Conservation (phyloP, 2,888 invertebrate genomes). For the Lutraria lutraria region DNA sequence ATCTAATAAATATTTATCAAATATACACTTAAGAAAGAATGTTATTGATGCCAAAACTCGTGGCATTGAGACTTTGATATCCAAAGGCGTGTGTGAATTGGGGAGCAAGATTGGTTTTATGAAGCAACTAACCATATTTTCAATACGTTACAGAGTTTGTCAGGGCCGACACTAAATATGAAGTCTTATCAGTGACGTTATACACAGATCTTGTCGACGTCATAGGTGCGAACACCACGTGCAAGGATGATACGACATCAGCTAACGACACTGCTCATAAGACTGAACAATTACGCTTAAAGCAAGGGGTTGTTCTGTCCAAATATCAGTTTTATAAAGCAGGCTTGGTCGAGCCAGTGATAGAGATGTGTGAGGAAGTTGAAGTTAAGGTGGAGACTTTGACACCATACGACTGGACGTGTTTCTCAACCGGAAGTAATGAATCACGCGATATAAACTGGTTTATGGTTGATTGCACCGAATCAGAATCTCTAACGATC, state of each 20-base stretch:
- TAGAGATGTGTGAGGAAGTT: conserved; percentile 22
- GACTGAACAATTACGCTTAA: not conserved
- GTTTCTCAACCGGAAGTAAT: conserved; percentile 45
- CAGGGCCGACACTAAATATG: not conserved
- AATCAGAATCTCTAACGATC: conserved; percentile 8
- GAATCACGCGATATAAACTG: conserved; percentile 52
- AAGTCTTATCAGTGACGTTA: conserved; percentile 2
- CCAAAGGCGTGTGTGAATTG: too few relatives aligned
- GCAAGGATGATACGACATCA: not conserved
- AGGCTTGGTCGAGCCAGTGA: not conserved
- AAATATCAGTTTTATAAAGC: conserved; percentile 28
- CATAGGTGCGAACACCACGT: conserved; percentile 26
- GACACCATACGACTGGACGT: conserved; percentile 44
- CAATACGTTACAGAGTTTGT: not conserved
- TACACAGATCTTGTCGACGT: conserved; percentile 44
- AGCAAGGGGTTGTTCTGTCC: conserved; percentile 29
- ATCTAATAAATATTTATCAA: not conserved
- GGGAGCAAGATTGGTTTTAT: too few relatives aligned
- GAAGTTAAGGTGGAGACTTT: conserved; percentile 23
- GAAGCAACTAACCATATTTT: not conserved
- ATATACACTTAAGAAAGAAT: not conserved
- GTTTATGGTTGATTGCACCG: conserved; percentile 47
- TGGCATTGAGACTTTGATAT: not conserved
- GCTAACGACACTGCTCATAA: not conserved
- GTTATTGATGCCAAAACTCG: not conserved